Evolutionary conservation across 2,888 invertebrate genomes (phyloP), one percentile per base, ranked within the genome.

Genomic region (Crossocerus cetratus): DNA sequence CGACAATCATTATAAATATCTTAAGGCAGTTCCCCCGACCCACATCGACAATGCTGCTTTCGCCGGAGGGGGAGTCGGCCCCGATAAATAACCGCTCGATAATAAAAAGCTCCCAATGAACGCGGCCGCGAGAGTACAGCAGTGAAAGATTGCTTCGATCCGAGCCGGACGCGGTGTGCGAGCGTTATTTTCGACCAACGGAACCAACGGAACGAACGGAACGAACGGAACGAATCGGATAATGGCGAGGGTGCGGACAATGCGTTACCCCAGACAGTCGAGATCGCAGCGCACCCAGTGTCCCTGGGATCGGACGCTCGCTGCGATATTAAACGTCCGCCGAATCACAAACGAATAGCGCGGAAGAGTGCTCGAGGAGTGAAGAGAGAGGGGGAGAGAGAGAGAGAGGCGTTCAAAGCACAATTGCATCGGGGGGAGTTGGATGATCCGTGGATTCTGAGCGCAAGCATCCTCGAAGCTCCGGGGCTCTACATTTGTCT

Each of bases 1-100:
- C 74, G 77, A 78, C 82, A 82, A 81, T 84, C 82, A 74, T 86
- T 83, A 82, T 83, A 81, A 83, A 83, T 83, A 84, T 83, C 83
- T 76, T 74, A 80, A 49, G 76, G 77, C 72, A 73, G 45, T 72
- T 59, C 69, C 77, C 55, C 74, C 76, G 79, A 79, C 82, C 68
- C 79, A 70, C 56, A 53, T 60, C 65, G 76, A 83, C 83, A 84
- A 84, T 83, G 83, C 79, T 69, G 74, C 75, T 80, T 84, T 85
- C 82, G 83, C 84, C 81, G 65, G 78, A 78, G 61, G 77, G 76
- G 75, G 77, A 85, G 83, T 84, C 78, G 76, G 66, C 69, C 69
- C 72, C 76, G 78, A 84, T 87, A 83, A 87, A 84, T 87, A 86
- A 86, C 77, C 58, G 61, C 81, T 80, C 80, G 43, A 59, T 57